phyloP scores from a whole-genome alignment of 1,140 invertebrate genomes.

The Pseudomyrmex dendroicus region DNA sequence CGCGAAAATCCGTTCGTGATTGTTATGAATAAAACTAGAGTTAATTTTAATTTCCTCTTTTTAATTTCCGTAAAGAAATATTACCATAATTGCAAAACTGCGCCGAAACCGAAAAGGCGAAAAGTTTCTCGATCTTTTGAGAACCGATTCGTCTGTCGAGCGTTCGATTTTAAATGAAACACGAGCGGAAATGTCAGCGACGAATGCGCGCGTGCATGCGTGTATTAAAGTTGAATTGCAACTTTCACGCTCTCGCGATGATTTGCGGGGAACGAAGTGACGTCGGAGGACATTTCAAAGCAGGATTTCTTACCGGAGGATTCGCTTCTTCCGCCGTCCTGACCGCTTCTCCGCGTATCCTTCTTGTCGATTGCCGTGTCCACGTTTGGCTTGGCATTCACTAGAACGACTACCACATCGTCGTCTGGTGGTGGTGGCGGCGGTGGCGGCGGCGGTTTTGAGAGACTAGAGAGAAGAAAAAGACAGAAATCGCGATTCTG shows the following conservation, averaged over 20 bases:
- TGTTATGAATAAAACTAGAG: neutral
- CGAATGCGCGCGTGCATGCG: neutral
- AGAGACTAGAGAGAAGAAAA: slow-evolving; percentile 71
- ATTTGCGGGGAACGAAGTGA: slow-evolving; percentile 10
- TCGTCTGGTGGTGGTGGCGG: slow-evolving; percentile 83
- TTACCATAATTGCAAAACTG: neutral
- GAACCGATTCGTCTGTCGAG: neutral
- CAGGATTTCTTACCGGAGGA: slow-evolving; percentile 42
- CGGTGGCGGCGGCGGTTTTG: slow-evolving; percentile 82
- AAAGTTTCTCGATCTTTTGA: neutral
- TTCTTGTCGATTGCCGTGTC: slow-evolving; percentile 75
- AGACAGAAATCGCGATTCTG: neutral
- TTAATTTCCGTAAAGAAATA: neutral
- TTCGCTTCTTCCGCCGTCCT: slow-evolving; percentile 77
- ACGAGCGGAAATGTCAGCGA: slow-evolving; percentile 30
- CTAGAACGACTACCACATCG: slow-evolving; percentile 75
- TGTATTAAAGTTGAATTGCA: slow-evolving; percentile 8
- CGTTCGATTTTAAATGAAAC: neutral
- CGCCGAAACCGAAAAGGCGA: neutral
- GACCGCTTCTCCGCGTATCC: slow-evolving; percentile 52
- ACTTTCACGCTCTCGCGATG: slow-evolving; percentile 39
- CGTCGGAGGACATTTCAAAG: neutral
- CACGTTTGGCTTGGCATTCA: slow-evolving; percentile 56
- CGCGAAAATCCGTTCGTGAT: neutral
- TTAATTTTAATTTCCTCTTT: too few relatives aligned